Base-by-base conservation (phyloP, 2,888 invertebrate genomes). In the Ommatoiulus sabulosus region DNA sequence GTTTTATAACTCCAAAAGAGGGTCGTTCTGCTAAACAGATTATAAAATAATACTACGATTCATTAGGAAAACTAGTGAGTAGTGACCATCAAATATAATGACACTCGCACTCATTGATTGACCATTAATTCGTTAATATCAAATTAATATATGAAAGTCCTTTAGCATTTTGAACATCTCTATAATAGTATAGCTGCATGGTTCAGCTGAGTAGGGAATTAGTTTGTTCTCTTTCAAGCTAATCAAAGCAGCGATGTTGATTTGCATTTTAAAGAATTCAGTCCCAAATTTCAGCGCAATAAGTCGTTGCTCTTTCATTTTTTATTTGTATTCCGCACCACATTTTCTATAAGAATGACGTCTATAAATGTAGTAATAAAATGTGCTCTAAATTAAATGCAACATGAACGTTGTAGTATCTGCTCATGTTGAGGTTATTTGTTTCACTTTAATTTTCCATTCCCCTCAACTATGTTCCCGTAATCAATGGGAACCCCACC, bases 271-370 rank as follows among this genome's bases (percentile, higher is more conserved):
- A 4, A 72, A 20, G 24, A 24, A 72, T n/a, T 72, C 17, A 24
- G 8, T 72, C 24, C 10, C n/a, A 5, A 72, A 20, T 24, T 72
- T 20, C 72, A 72, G 72, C 7, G 3, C 72, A 72, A 8, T 72
- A 72, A 72, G 72, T 72, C 72, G 72, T 72, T 72, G 72, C 72
- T 72, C 72, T 72, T 52, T 46, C 24, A 24, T 10, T 10, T 72
- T 72, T 72, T 72, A n/a, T 72, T 72, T 20, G 72, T 72, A 72
- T 72, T 72, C 72, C 3, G 72, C n/a, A 24, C 72, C 24, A 20
- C 72, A 24, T 20, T n/a, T 63, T 72, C 72, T 24, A 72, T 63
- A 17, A 72, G 1, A 5, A 10, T 72, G 72, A 72, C 72, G 72
- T 24, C 72, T 24, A 24, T 72, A 72, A 72, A 63, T 6, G 17